phyloP scores from a whole-genome alignment of 2,797 vertebrate genomes.

The Acestrorhynchus altus region DNA sequence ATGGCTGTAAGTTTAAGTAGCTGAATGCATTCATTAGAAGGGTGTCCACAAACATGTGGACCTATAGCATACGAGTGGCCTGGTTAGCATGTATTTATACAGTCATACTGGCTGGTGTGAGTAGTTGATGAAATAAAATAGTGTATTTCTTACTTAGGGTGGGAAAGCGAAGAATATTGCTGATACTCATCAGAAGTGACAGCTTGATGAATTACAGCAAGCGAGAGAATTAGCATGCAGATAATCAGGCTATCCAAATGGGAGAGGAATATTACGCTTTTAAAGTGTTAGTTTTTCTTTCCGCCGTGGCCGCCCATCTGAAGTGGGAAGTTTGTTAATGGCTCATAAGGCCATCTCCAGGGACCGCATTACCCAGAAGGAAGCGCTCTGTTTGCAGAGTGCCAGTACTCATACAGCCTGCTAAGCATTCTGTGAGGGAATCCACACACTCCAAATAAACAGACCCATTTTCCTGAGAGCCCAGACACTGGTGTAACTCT shows the following conservation, averaged over 20 bases:
- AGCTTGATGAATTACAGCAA: slow-evolving; percentile 76
- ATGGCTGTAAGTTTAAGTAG: no score
- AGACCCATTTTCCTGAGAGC: slow-evolving; percentile 44
- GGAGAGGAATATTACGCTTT: slow-evolving; percentile 73
- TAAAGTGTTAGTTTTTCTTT: slow-evolving; percentile 78
- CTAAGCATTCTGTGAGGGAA: slow-evolving; percentile 34
- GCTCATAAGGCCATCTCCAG: slow-evolving; percentile 72
- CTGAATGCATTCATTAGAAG: no score
- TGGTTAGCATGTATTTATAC: neutral
- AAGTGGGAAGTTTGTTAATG: slow-evolving; percentile 76
- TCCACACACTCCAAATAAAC: slow-evolving; percentile 55
- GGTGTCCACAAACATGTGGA: no score
- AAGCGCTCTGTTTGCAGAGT: slow-evolving; percentile 71
- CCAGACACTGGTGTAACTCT: slow-evolving; percentile 20
- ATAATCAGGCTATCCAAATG: slow-evolving; percentile 79
- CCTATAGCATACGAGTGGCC: neutral
- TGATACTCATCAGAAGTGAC: slow-evolving; percentile 65
- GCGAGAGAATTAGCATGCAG: slow-evolving; percentile 75
- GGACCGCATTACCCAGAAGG: slow-evolving; percentile 74
- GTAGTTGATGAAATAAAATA: slow-evolving; percentile 40
- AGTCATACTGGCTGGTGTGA: neutral
- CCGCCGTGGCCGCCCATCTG: slow-evolving; percentile 63
- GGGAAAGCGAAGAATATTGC: slow-evolving; percentile 45
- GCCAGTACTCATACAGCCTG: slow-evolving; percentile 64
- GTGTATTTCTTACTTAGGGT: slow-evolving; percentile 31